Evolutionary conservation across 1,140 invertebrate genomes (phyloP).

Genomic region (Pseudomyrmex cubaensis): DNA sequence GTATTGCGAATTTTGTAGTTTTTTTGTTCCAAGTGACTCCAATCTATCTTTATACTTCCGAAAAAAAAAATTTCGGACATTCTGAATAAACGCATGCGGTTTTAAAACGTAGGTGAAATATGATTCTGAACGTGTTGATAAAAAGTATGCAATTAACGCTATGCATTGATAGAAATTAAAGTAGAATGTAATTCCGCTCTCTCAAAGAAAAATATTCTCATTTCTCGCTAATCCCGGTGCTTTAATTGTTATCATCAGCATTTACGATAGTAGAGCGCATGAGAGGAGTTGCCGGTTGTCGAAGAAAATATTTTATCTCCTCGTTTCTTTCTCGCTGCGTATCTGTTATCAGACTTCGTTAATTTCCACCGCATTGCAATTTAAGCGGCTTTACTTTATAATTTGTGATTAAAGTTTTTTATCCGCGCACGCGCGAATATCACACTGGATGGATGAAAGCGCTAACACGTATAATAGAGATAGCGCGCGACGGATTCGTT

Average conservation of each 20-base stretch:
- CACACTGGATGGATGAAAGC: constrained; percentile 11
- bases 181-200: background rate
- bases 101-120: background rate
- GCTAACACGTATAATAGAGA: constrained; percentile 33
- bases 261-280: background rate
- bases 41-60: no score
- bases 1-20: no score
- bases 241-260: background rate
- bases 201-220: no score
- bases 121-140: background rate
- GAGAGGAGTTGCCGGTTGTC: background rate
- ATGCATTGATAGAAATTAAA: background rate
- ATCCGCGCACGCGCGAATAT: constrained; percentile 30
- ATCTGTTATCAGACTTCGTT: constrained; percentile 38
- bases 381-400: constrained; percentile 51
- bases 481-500: constrained; percentile 39
- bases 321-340: background rate
- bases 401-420: constrained; percentile 55
- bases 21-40: no score
- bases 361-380: constrained; percentile 48
- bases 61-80: no score
- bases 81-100: no score
- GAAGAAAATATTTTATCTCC: constrained; percentile 38
- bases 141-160: background rate
- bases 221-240: no score